These are phyloP conservation scores for Tragelaphus scriptus DNA, from an alignment of 2,113 vertebrate species.

Conservation along the genomic window DNA sequence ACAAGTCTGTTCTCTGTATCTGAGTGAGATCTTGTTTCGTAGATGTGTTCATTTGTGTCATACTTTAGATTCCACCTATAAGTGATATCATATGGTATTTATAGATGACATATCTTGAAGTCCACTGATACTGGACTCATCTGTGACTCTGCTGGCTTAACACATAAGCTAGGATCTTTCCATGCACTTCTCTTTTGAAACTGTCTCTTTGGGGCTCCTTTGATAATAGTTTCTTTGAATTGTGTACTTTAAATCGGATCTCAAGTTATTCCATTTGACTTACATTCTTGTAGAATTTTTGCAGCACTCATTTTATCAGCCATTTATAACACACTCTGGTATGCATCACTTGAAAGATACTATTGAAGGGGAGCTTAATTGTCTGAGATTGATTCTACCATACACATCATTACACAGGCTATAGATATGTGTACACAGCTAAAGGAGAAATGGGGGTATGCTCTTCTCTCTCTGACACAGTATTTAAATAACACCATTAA, in stretches of 20 bases:
- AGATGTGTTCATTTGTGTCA: not conserved
- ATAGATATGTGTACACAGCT: not conserved
- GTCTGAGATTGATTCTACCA: conserved; percentile 2
- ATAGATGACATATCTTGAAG: not conserved
- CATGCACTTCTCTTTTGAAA: not conserved
- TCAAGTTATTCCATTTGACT: conserved; percentile 30
- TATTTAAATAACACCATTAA: conserved; percentile 53
- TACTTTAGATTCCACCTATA: not conserved
- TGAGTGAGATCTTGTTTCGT: not conserved
- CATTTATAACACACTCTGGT: conserved; percentile 10
- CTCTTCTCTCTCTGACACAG: not conserved
- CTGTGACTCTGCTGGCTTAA: not conserved
- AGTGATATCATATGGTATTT: not conserved
- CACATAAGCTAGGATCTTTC: not conserved
- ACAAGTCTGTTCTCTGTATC: not conserved
- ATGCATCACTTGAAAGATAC: conserved; percentile 25
- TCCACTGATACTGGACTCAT: not conserved
- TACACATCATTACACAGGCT: conserved; percentile 16
- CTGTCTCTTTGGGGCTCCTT: not conserved
- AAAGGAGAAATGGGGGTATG: not conserved
- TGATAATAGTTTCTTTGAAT: not conserved
- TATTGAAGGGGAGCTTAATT: conserved; percentile 42
- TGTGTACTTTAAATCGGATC: conserved; percentile 20
- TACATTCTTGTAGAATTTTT: not conserved
- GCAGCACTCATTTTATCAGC: conserved; percentile 32